Conservation (phyloP, 2,113 vertebrate species). For the Oceanodroma tethys region DNA sequence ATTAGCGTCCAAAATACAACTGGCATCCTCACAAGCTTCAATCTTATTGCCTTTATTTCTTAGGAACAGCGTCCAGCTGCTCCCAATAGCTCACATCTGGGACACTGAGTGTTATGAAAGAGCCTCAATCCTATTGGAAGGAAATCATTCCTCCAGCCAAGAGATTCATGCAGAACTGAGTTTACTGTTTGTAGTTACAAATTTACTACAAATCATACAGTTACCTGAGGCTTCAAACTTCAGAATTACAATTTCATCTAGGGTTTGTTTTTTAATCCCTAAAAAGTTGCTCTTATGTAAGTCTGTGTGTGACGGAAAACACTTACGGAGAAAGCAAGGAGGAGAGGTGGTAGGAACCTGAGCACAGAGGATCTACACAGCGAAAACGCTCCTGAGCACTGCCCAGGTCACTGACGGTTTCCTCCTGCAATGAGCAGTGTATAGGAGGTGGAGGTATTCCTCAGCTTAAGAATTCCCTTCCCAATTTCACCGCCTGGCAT, state of each 20-base stretch:
- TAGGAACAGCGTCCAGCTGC: conserved; percentile 25
- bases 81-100: conserved; percentile 43
- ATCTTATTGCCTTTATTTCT: not conserved
- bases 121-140: not conserved
- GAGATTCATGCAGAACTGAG: not conserved
- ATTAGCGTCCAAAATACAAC: not conserved
- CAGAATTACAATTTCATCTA: not conserved
- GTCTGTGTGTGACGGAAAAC: rapidly evolving
- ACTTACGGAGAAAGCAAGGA: not conserved
- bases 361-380: not conserved
- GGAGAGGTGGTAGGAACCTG: not conserved
- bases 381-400: not conserved
- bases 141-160: not conserved
- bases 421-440: not conserved
- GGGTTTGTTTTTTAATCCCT: not conserved
- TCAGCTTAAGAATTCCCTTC: not conserved
- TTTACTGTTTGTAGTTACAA: not conserved
- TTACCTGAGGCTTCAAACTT: not conserved
- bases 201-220: not conserved
- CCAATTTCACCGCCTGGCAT: not conserved
- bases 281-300: not conserved
- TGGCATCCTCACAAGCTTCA: not conserved
- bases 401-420: not conserved
- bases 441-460: not conserved
- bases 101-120: not conserved